phyloP scores from a whole-genome alignment of 2,113 vertebrate genomes.

The Ellobius talpinus region DNA sequence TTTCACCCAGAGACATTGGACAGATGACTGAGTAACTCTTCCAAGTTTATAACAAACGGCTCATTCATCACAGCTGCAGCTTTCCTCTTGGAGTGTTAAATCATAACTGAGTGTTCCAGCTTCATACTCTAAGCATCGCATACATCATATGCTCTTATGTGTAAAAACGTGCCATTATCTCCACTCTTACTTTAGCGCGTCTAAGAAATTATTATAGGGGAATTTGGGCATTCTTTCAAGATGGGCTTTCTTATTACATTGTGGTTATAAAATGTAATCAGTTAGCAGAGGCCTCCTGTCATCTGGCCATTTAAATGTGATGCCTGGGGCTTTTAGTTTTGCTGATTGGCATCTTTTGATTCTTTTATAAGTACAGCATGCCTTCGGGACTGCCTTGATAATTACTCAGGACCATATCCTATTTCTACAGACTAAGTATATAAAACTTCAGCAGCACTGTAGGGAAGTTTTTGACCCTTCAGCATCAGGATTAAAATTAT shows the following conservation, averaged over 20 bases:
- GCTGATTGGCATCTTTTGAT: slow-evolving; percentile 63
- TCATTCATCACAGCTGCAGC: slow-evolving; percentile 14
- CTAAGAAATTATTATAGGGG: slow-evolving; percentile 47
- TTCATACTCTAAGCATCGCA: slow-evolving; percentile 20
- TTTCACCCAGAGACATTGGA: slow-evolving; percentile 30
- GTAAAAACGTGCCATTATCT: slow-evolving; percentile 69
- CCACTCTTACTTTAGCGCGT: slow-evolving; percentile 33
- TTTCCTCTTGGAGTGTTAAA: slow-evolving; percentile 43
- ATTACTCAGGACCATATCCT: slow-evolving; percentile 36
- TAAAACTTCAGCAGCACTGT: neutral
- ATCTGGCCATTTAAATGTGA: slow-evolving; percentile 59
- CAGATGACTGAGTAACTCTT: slow-evolving; percentile 34
- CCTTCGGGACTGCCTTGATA: slow-evolving; percentile 51
- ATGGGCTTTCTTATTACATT: slow-evolving; percentile 65
- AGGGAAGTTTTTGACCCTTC: neutral
- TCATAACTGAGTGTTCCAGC: slow-evolving; percentile 38
- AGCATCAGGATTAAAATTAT: neutral
- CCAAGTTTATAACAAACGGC: slow-evolving; percentile 52
- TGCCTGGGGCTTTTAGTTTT: slow-evolving; percentile 70
- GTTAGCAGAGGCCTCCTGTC: slow-evolving; percentile 55
- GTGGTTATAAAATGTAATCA: slow-evolving; percentile 63
- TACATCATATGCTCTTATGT: slow-evolving; percentile 48
- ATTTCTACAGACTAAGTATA: slow-evolving; percentile 4
- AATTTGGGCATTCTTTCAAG: slow-evolving; percentile 61
- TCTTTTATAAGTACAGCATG: slow-evolving; percentile 66